Conservation (phyloP, 2,113 vertebrate species). For the Elachura formosa region DNA sequence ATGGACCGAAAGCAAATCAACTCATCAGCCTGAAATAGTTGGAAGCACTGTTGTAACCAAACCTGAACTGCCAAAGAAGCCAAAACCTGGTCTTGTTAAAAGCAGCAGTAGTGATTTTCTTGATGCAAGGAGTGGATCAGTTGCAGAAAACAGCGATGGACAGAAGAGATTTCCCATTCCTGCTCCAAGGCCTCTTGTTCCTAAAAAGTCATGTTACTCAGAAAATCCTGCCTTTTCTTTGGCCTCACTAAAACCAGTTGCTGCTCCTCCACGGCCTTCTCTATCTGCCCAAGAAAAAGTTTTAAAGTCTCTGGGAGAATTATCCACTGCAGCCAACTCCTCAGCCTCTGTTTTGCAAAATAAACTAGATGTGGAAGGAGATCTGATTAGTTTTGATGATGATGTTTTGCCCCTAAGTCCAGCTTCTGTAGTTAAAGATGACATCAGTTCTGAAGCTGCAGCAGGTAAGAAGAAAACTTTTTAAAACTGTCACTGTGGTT, state of each 20-base stretch:
- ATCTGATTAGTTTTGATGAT: slow-evolving; percentile 82
- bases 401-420: slow-evolving; percentile 64
- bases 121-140: slow-evolving; percentile 28
- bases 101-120: slow-evolving; percentile 61
- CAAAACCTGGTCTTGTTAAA: slow-evolving; percentile 64
- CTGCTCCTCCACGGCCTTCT: slow-evolving; percentile 58
- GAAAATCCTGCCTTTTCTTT: slow-evolving; percentile 54
- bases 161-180: slow-evolving; percentile 62
- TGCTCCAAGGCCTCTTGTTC: slow-evolving; percentile 73
- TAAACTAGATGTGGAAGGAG: slow-evolving; percentile 58
- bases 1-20: slow-evolving; percentile 52
- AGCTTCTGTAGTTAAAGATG: slow-evolving; percentile 33
- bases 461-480: slow-evolving; percentile 62
- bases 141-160: neutral
- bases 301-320: slow-evolving; percentile 60
- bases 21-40: slow-evolving; percentile 16
- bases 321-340: neutral
- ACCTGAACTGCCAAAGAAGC: slow-evolving; percentile 82
- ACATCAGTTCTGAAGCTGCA: slow-evolving; percentile 46
- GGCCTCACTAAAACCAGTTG: slow-evolving; percentile 39
- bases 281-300: slow-evolving; percentile 66
- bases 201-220: slow-evolving; percentile 65
- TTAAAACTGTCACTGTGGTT: neutral
- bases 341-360: slow-evolving; percentile 25
- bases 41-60: slow-evolving; percentile 60